Evolutionary conservation across 2,113 vertebrate genomes (phyloP).

Genomic region (Cinclus cinclus): DNA sequence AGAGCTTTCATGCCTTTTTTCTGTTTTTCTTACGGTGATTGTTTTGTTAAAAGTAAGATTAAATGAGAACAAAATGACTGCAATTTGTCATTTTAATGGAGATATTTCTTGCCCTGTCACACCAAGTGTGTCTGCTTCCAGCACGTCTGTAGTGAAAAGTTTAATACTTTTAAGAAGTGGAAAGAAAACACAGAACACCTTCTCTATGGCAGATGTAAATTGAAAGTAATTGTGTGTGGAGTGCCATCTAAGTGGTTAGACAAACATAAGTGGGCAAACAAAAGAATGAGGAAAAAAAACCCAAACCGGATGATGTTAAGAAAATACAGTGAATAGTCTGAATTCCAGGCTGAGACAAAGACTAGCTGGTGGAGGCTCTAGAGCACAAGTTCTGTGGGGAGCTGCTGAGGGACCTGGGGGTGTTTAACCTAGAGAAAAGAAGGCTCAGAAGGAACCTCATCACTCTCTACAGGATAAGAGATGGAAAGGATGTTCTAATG

Average conservation of each 20-base stretch:
- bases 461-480: neutral
- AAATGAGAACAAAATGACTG: neutral
- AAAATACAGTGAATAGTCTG: neutral
- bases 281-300: neutral
- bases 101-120: neutral
- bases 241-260: neutral
- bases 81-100: slow-evolving; percentile 16
- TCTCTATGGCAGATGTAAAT: neutral
- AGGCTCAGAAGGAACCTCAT: neutral
- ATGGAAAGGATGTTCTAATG: neutral
- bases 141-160: neutral
- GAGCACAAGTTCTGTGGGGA: neutral
- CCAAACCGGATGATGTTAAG: neutral
- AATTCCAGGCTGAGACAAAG: neutral
- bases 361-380: neutral
- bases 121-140: neutral
- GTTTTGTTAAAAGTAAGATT: slow-evolving; percentile 37
- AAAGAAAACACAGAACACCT: neutral
- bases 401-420: neutral
- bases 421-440: neutral
- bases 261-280: slow-evolving; percentile 14
- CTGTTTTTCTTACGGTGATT: neutral
- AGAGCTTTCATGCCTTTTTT: neutral
- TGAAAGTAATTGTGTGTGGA: neutral
- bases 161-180: neutral